These are phyloP conservation scores for Epinephelus cyanopodus DNA, from an alignment of 2,113 vertebrate genomes.

Conservation along the genomic window DNA sequence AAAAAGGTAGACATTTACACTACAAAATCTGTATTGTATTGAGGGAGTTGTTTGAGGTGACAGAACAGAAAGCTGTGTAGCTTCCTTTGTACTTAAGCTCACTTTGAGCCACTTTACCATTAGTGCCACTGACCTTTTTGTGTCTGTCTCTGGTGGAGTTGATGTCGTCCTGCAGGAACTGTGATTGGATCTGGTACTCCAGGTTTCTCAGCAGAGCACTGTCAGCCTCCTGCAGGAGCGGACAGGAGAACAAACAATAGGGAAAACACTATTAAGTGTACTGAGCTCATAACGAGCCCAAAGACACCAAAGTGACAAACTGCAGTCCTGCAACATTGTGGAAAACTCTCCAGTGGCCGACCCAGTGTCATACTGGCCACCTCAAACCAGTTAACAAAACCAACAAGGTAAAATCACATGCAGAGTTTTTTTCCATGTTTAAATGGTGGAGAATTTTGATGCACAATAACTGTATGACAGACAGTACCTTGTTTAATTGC, in stretches of 20 bases:
- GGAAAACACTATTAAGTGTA: neutral
- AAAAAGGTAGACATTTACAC: neutral
- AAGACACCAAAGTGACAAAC: neutral
- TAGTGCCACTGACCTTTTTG: constrained; percentile 87
- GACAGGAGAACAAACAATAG: neutral
- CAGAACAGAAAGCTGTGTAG: too few relatives aligned
- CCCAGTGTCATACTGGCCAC: neutral
- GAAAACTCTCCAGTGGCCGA: neutral
- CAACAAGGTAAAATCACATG: neutral
- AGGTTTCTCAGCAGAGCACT: constrained; percentile 90
- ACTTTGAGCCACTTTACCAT: neutral
- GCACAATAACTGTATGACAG: neutral
- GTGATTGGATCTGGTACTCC: constrained; percentile 92
- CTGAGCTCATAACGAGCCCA: neutral
- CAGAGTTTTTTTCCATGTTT: neutral
- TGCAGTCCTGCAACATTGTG: neutral
- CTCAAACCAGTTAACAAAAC: neutral
- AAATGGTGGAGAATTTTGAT: neutral
- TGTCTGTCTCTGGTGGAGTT: constrained; percentile 92
- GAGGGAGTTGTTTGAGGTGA: neutral
- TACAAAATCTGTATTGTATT: neutral
- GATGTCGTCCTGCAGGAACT: constrained; percentile 95
- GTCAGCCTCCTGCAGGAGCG: constrained; percentile 89
- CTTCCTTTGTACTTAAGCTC: neutral
- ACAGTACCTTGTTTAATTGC: constrained; percentile 92